These are phyloP conservation scores for Zygogramma bicolorata DNA, from an alignment of 2,888 invertebrate species.

Conservation along the genomic window DNA sequence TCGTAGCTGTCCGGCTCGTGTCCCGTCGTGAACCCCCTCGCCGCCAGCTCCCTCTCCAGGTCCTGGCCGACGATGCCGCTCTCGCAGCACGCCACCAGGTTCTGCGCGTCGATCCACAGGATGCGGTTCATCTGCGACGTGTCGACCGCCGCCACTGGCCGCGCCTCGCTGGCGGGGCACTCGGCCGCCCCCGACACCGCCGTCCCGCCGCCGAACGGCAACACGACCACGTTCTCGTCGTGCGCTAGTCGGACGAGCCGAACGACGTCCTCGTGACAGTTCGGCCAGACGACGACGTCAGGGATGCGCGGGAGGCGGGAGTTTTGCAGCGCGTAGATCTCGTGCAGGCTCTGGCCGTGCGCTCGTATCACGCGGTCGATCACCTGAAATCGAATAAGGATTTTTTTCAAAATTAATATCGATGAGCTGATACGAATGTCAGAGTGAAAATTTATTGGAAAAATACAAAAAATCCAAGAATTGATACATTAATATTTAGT, in stretches of 20 bases:
- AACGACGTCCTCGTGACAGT: constrained; percentile 86
- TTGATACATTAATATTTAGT: no score
- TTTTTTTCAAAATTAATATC: no score
- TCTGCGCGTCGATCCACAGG: constrained; percentile 91
- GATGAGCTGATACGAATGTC: no score
- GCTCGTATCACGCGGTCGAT: constrained; percentile 88
- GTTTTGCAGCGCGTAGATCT: constrained; percentile 82
- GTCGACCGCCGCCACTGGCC: constrained; percentile 90
- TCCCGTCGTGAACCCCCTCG: constrained; percentile 87
- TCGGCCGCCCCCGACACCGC: constrained; percentile 68
- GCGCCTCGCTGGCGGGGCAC: constrained; percentile 82
- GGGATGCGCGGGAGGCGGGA: constrained; percentile 87
- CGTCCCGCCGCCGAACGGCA: constrained; percentile 82
- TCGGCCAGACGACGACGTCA: constrained; percentile 95
- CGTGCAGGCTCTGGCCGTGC: constrained; percentile 94
- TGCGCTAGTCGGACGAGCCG: constrained; percentile 82
- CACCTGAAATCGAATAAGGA: no score
- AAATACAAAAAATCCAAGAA: no score
- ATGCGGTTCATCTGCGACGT: constrained; percentile 97
- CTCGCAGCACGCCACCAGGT: constrained; percentile 86
- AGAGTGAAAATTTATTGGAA: no score
- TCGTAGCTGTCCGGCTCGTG: constrained; percentile 99
- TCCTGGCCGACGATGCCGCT: constrained; percentile 96
- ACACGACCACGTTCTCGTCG: constrained; percentile 81
- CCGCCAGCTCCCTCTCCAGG: constrained; percentile 85